A percentile compares a stretch with the other conserved stretches of the same genome.
These are phyloP conservation scores for Pempheris klunzingeri DNA, from an alignment of 2,797 vertebrate species.

Conservation along the genomic window DNA sequence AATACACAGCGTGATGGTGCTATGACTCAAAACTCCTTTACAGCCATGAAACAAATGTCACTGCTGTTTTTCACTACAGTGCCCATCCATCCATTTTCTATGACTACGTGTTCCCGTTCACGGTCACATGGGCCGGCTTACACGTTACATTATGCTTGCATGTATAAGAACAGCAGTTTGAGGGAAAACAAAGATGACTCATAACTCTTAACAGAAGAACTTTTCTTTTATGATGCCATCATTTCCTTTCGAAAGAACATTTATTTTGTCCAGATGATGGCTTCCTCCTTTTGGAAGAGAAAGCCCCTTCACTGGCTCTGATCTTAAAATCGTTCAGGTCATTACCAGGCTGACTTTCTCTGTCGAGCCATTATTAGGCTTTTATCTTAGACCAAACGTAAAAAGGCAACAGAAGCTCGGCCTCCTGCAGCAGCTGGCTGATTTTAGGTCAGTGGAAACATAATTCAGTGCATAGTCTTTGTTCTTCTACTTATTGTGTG, in stretches of 20 bases:
- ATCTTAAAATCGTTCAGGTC: constrained; percentile 44
- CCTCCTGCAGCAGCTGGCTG: constrained; percentile 23
- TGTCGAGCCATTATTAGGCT: constrained; percentile 28
- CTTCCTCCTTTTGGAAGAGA: constrained; percentile 23
- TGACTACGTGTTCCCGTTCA: not conserved
- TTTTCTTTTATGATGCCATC: constrained; percentile 31
- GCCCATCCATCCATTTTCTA: constrained; percentile 5
- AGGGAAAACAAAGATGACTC: constrained; percentile 33
- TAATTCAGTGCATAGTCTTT: constrained; percentile 25
- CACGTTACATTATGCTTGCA: constrained; percentile 14
- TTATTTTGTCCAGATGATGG: constrained; percentile 33
- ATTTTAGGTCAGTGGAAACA: constrained; percentile 35
- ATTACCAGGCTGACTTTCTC: constrained; percentile 33
- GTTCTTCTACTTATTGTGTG: constrained; percentile 16
- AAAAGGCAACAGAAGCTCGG: constrained; percentile 32
- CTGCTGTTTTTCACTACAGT: constrained; percentile 18
- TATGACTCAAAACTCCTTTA: constrained; percentile 39
- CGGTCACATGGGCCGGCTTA: not conserved
- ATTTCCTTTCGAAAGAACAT: constrained; percentile 22
- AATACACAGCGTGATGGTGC: constrained; percentile 4
- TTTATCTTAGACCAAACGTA: constrained; percentile 34
- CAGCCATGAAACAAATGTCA: constrained; percentile 35
- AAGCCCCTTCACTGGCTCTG: constrained; percentile 27
- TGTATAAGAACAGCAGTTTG: constrained; percentile 25
- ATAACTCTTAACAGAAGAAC: constrained; percentile 15